These are phyloP conservation scores for Atractosteus spatula DNA, from an alignment of 2,113 vertebrate species.

Conservation along the genomic window DNA sequence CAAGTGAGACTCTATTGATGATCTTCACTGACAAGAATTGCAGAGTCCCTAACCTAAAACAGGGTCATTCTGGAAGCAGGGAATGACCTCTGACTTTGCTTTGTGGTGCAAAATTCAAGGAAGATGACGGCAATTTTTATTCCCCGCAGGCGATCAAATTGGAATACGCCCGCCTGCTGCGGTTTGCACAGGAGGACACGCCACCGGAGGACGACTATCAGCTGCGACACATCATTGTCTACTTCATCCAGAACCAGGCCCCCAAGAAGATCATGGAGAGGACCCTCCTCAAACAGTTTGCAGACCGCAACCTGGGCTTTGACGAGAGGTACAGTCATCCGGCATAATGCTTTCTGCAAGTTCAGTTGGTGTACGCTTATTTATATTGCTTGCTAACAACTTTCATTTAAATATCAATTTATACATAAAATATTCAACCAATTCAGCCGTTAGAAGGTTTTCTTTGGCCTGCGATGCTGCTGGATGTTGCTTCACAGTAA, in stretches of 20 bases:
- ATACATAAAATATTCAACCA: no score
- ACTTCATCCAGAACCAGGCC: constrained; percentile 93
- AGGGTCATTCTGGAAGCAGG: no score
- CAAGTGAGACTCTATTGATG: no score
- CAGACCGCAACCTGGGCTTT: constrained; percentile 89
- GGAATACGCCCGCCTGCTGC: constrained; percentile 86
- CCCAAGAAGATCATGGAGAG: constrained; percentile 96
- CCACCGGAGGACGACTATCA: constrained; percentile 87
- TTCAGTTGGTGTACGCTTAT: no score
- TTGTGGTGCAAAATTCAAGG: background rate
- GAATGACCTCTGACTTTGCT: background rate
- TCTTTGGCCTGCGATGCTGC: no score
- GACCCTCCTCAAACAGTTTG: constrained; percentile 90
- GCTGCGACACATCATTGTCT: constrained; percentile 87
- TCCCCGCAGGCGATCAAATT: constrained; percentile 85
- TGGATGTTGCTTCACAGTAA: no score
- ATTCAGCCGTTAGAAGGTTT: no score
- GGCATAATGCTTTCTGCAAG: background rate
- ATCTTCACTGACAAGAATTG: no score
- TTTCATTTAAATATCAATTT: no score
- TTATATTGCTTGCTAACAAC: no score
- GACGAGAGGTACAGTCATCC: constrained; percentile 80
- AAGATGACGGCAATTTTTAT: constrained; percentile 17
- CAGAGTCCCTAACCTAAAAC: no score
- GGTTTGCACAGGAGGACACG: constrained; percentile 87